Evolutionary conservation across 2,888 invertebrate genomes (phyloP), one percentile per base, ranked within the genome.

Genomic region (Drosophila flavopinicola): DNA sequence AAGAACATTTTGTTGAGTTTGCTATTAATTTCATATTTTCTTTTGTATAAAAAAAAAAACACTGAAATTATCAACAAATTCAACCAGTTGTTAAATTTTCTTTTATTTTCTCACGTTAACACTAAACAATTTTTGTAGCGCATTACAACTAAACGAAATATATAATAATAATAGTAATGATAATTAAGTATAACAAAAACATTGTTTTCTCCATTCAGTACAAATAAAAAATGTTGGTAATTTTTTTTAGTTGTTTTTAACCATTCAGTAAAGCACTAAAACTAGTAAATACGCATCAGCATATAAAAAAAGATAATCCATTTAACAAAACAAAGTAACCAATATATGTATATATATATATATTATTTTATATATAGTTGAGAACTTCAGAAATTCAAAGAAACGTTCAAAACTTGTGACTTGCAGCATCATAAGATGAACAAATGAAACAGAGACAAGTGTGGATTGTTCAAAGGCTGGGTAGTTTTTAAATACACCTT

Each of bases 401-500:
- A 38, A 54, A 56, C 57, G 64, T 54, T 66, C 70, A 71, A 56
- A 53, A 73, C 78, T 82, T 82, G 80, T 85, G 80, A 82, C 80
- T 80, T 80, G 79, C 63, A 85, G 84, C 74, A 67, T 86, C 63
- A 68, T 87, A 63, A 85, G 69, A 80, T 72, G 65, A 87, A 86
- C 87, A 88, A 74, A 77, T 84, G 75, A 78, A 88, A 78, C 79
- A 84, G 80, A 84, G 42, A 72, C 72, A 73, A 84, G 63, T 59
- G 59, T 23, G 44, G 33, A 52, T 59, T 37, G 25, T 48, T 73
- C 47, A 54, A 66, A 59, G 29, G 13, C 11, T 20, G 7, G 10
- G 10, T 11, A 24, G 3, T 6, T 37, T 15, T 56, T 39, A 44
- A 44, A 44, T 29, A 44, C 42, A 42, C 54, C 3, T 23, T 33